A percentile compares a stretch with the other conserved stretches of the same genome.
These are phyloP conservation scores for Crenichthys baileyi DNA, from an alignment of 2,797 vertebrate genomes.

Conservation along the genomic window DNA sequence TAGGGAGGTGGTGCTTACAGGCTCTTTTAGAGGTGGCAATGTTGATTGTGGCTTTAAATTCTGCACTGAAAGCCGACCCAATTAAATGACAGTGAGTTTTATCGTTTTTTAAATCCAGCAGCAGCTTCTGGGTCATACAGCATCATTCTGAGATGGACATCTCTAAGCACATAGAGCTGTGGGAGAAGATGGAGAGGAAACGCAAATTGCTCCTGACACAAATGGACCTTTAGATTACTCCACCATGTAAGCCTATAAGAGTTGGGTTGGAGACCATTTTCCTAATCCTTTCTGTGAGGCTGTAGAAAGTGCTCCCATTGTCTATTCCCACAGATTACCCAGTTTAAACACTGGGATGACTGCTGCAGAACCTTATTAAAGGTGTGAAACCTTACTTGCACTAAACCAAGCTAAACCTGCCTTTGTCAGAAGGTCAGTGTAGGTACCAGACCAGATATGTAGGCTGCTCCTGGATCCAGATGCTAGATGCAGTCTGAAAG, in stretches of 20 bases:
- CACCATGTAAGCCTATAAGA: constrained; percentile 67
- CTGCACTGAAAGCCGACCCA: constrained; percentile 26
- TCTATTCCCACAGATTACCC: constrained; percentile 64
- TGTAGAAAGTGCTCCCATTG: constrained; percentile 69
- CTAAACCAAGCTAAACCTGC: neutral
- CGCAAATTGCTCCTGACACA: constrained; percentile 72
- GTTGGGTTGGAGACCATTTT: constrained; percentile 70
- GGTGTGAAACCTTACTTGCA: constrained; percentile 4
- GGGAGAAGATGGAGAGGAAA: constrained; percentile 75
- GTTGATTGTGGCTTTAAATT: constrained; percentile 43
- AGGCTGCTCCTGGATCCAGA: constrained; percentile 33
- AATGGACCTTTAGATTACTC: constrained; percentile 56
- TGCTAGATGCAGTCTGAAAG: constrained; percentile 59
- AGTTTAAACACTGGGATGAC: constrained; percentile 52
- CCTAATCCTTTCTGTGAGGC: constrained; percentile 60
- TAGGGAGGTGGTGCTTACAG: constrained; percentile 33
- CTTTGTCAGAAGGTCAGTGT: constrained; percentile 25
- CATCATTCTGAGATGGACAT: constrained; percentile 63
- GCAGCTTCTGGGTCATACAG: constrained; percentile 5
- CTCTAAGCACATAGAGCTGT: constrained; percentile 64
- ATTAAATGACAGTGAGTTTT: constrained; percentile 10
- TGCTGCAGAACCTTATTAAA: constrained; percentile 32
- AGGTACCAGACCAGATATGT: neutral
- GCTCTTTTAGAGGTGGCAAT: constrained; percentile 31
- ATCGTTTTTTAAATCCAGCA: constrained; percentile 5